A percentile compares a stretch with the other conserved stretches of the same genome.
Conservation (phyloP, 2,888 invertebrate genomes). For the Eledona agricola region DNA sequence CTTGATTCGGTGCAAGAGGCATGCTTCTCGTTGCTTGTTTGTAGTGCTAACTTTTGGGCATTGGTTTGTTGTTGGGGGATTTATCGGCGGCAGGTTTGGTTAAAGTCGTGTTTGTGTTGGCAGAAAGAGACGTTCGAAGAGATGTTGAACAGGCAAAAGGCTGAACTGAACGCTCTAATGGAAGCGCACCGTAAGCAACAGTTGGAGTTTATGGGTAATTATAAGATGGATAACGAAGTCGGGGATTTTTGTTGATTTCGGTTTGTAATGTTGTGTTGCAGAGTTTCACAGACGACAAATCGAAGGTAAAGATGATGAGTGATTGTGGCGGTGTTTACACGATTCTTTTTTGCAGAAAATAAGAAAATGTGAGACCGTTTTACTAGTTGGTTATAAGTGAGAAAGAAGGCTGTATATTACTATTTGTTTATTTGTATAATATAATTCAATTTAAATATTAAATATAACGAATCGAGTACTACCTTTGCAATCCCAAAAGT, state of each 20-base stretch:
- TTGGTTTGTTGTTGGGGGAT: too few species aligned
- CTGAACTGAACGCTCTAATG: constrained; percentile 66
- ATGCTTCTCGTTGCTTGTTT: background rate
- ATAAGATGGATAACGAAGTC: constrained; percentile 44
- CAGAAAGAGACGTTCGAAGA: constrained; percentile 63
- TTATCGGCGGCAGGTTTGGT: constrained; percentile 3
- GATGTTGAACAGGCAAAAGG: constrained; percentile 65
- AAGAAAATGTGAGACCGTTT: constrained; percentile 51
- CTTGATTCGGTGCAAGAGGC: constrained; percentile 3
- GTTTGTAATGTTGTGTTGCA: constrained; percentile 44
- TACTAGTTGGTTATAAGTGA: constrained; percentile 52
- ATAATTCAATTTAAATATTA: constrained; percentile 35
- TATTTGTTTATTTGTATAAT: constrained; percentile 60
- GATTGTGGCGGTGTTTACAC: constrained; percentile 9
- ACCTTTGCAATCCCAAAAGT: too few species aligned
- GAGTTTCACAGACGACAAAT: constrained; percentile 53
- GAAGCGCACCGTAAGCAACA: constrained; percentile 65
- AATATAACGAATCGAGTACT: constrained; percentile 25
- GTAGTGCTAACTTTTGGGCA: constrained; percentile 8
- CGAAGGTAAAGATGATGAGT: constrained; percentile 51
- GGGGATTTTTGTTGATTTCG: constrained; percentile 42
- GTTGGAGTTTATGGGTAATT: constrained; percentile 61
- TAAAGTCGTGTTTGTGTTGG: constrained; percentile 21
- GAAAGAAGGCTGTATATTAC: constrained; percentile 61
- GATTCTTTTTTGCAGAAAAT: constrained; percentile 49